Evolutionary conservation across 2,797 vertebrate genomes (phyloP).

Genomic region (Basileuterus tristriatus): DNA sequence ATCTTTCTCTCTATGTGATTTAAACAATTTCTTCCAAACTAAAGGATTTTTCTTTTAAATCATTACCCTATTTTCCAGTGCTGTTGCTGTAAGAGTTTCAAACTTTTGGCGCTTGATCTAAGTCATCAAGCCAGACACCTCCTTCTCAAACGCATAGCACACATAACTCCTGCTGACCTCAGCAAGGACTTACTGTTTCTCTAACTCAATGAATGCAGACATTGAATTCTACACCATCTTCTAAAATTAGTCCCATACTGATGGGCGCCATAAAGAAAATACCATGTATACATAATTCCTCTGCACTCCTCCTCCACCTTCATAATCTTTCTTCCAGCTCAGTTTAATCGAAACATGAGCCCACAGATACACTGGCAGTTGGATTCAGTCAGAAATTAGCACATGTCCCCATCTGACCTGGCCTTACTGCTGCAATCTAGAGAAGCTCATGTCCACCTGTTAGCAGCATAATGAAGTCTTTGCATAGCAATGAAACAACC

Average conservation of each 20-base stretch:
- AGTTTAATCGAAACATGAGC: background rate
- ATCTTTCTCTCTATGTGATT: background rate
- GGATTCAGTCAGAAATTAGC: constrained; percentile 32
- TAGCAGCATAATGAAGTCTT: background rate
- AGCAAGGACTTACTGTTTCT: constrained; percentile 17
- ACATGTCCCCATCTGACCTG: constrained; percentile 1
- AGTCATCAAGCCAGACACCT: constrained; percentile 25
- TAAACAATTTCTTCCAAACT: background rate
- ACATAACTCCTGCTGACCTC: background rate
- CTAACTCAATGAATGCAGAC: constrained; percentile 18
- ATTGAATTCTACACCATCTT: background rate
- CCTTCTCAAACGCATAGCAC: background rate
- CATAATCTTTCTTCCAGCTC: background rate
- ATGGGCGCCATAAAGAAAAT: background rate
- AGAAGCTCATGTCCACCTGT: background rate
- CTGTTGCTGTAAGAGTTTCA: background rate
- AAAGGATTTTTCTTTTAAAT: constrained; percentile 6
- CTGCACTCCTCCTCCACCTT: background rate
- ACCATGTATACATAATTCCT: background rate
- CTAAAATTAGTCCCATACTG: constrained; percentile 2
- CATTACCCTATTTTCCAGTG: constrained; percentile 23
- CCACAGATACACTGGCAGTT: background rate
- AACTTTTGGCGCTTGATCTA: background rate
- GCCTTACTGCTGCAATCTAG: background rate
- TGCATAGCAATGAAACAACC: background rate